A percentile compares a stretch with the other conserved stretches of the same genome.
phyloP scores from a whole-genome alignment of 2,797 vertebrate species.

The Austrolebias charrua region DNA sequence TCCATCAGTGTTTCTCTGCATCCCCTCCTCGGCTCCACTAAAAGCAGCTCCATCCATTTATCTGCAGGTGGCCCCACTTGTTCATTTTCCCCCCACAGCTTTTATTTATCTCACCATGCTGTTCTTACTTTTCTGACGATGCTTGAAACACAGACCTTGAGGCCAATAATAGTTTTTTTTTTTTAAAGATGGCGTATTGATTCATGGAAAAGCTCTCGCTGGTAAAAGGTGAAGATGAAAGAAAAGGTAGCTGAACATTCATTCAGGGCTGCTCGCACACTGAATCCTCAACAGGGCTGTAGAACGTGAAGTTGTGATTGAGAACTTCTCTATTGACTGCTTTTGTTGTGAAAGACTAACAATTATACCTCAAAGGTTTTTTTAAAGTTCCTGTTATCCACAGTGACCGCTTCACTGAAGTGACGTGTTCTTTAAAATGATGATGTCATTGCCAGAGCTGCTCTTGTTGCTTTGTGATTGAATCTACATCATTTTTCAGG shows the following conservation, averaged over 20 bases:
- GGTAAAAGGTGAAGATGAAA: conserved; percentile 8
- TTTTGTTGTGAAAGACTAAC: no score
- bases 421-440: neutral
- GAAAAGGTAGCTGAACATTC: neutral
- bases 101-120: neutral
- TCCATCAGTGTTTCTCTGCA: conserved; percentile 31
- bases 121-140: neutral
- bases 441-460: conserved; percentile 12
- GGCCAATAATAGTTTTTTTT: neutral
- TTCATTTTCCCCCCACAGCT: neutral
- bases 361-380: no score
- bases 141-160: conserved; percentile 12
- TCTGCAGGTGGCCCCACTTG: conserved; percentile 10
- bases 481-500: neutral
- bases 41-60: conserved; percentile 41
- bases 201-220: conserved; percentile 1
- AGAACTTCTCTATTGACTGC: no score
- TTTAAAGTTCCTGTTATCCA: neutral
- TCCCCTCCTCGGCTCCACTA: conserved; percentile 10
- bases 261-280: neutral
- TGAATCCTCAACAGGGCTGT: neutral
- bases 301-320: no score
- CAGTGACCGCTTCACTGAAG: neutral
- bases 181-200: conserved; percentile 8
- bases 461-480: neutral